These are phyloP conservation scores for Ommatoiulus sabulosus DNA, from an alignment of 2,888 invertebrate genomes.

Conservation along the genomic window DNA sequence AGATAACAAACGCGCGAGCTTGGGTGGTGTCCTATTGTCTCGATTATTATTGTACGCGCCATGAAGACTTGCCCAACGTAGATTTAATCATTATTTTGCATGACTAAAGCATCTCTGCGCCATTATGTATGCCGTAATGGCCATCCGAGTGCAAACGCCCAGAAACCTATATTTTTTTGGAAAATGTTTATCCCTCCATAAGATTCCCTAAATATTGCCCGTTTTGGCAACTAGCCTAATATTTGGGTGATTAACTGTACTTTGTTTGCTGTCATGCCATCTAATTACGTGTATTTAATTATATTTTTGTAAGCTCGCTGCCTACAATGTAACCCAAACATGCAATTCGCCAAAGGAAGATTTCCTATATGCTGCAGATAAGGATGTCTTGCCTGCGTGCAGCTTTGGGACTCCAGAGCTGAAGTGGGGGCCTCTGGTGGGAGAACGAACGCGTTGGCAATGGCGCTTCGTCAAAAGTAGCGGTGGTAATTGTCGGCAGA, in stretches of 20 bases:
- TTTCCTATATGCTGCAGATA: no score
- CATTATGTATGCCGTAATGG: slow-evolving; percentile 13
- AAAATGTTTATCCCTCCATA: neutral
- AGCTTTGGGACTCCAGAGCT: no score
- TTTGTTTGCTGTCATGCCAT: neutral
- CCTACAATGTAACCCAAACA: neutral
- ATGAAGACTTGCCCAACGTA: neutral
- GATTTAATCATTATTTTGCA: slow-evolving; percentile 44
- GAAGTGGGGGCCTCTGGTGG: neutral
- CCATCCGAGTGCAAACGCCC: slow-evolving; percentile 32
- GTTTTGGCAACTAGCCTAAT: neutral
- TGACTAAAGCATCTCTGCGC: slow-evolving; percentile 6
- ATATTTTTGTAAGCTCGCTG: neutral
- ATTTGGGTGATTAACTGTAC: neutral
- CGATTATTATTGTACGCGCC: neutral
- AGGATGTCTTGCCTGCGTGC: no score
- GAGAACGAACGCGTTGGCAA: neutral
- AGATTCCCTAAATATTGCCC: slow-evolving; percentile 17
- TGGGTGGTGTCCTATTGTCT: slow-evolving; percentile 39
- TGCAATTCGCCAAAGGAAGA: neutral
- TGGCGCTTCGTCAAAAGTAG: no score
- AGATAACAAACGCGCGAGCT: neutral
- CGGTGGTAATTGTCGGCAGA: neutral
- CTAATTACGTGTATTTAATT: slow-evolving; percentile 39
- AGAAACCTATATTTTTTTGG: slow-evolving; percentile 2